These are phyloP conservation scores for Alectoris magna DNA, from an alignment of 2,797 vertebrate genomes.

Conservation along the genomic window DNA sequence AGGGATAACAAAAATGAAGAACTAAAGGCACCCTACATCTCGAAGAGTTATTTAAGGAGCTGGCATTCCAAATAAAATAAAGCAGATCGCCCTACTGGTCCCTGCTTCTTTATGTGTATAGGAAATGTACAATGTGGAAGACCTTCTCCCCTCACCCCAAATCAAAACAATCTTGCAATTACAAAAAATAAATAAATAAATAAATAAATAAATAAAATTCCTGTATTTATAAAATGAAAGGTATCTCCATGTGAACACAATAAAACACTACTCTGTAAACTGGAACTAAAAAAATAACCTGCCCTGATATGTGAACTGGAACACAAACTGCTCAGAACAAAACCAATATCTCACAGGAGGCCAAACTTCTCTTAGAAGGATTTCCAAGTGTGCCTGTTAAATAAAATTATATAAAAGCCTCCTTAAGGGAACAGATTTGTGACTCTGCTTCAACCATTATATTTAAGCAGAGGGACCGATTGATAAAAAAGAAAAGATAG, in stretches of 20 bases:
- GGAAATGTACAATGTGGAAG: background rate
- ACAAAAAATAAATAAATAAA: background rate
- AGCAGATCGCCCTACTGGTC: background rate
- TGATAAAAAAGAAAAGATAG: background rate
- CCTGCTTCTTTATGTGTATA: background rate
- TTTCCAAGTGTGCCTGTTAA: background rate
- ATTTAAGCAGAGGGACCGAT: background rate
- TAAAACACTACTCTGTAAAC: background rate
- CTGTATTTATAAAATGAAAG: background rate
- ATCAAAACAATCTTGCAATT: background rate
- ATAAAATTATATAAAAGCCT: background rate
- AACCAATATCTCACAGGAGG: background rate
- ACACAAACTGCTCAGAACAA: background rate
- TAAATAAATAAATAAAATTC: background rate
- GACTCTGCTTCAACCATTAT: background rate
- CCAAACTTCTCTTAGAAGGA: background rate
- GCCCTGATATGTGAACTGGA: background rate
- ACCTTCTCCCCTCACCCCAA: background rate
- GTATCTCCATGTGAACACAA: background rate
- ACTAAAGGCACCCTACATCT: background rate
- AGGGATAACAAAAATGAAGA: background rate
- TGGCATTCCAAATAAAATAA: background rate
- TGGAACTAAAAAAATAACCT: background rate
- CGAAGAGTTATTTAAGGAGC: background rate
- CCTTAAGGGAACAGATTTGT: background rate